phyloP scores from a whole-genome alignment of 2,888 invertebrate species.

The Gasteruption jaculator region DNA sequence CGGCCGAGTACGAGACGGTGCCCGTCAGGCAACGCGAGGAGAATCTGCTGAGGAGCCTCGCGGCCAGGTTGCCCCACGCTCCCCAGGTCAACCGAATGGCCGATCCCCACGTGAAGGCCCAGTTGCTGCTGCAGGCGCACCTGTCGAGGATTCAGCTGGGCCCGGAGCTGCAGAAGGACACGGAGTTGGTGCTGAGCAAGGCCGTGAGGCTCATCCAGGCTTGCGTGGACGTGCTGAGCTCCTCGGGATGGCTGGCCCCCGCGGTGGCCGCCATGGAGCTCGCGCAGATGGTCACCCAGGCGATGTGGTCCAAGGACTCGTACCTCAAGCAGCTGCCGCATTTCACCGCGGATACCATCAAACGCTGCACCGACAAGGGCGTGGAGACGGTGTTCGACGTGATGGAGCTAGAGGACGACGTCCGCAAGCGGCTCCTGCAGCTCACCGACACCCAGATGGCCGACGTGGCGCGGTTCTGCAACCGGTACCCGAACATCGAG shows the following conservation, averaged over 20 bases:
- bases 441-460: slow-evolving; percentile 87
- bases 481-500: slow-evolving; percentile 98
- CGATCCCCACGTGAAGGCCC: slow-evolving; percentile 96
- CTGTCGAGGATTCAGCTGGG: slow-evolving; percentile 90
- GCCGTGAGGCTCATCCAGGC: slow-evolving; percentile 87
- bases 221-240: slow-evolving; percentile 90
- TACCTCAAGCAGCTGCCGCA: slow-evolving; percentile 96
- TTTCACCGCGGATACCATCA: slow-evolving; percentile 83
- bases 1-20: slow-evolving; percentile 93
- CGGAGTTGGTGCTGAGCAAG: slow-evolving; percentile 82
- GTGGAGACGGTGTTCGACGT: slow-evolving; percentile 94
- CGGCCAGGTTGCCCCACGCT: slow-evolving; percentile 62
- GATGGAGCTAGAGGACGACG: slow-evolving; percentile 91
- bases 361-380: slow-evolving; percentile 83
- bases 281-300: slow-evolving; percentile 99
- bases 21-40: slow-evolving; percentile 95
- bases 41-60: slow-evolving; percentile 68
- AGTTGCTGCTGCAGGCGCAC: slow-evolving; percentile 93
- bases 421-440: slow-evolving; percentile 73
- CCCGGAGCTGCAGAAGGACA: slow-evolving; percentile 95
- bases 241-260: slow-evolving; percentile 97
- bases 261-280: slow-evolving; percentile 99
- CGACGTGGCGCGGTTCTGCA: slow-evolving; percentile 97
- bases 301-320: slow-evolving; percentile 99
- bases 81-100: slow-evolving; percentile 53